Evolutionary conservation across 1,140 invertebrate species (phyloP), one percentile per base, ranked within the genome.

Genomic region (Caenorhabditis latens): DNA sequence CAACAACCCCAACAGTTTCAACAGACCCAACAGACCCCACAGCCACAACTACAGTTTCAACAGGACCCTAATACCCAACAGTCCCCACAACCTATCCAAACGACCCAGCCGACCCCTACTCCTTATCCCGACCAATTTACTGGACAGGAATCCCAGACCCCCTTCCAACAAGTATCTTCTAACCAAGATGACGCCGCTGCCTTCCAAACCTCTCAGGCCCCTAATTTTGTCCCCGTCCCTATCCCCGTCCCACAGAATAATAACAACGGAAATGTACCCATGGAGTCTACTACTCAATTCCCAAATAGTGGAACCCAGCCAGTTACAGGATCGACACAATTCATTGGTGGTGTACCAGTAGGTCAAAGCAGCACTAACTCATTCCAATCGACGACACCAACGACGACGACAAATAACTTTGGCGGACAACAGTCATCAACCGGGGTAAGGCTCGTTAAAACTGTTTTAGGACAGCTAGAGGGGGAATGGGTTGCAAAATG

Each of bases 321-420:
- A 79, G 46, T 79, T 79, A 42, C 71, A 79, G 71, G 46, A 50
- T 71, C 65, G 11, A 46, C 42, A 46, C 65, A 43, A 46, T 71
- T 71, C 65, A 46, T 32, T 43, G 43, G 42, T 19, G 42, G 71
- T 50, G 13, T 48, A 0, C 71, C 50, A 50, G 71, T 11, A 32
- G 32, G 32, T 32, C 32, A 32, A 32, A 32, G 42, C 65, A 71
- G 63, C 63, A 65, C 63, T 48, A 71, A 79, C 46, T 21, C 46
- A 79, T 79, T 50, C 71, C 71, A 79, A 79, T 79, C 71, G 71
- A 79, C 71, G 21, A 79, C 71, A 50, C 71, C 71, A 79, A 79
- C 46, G 21, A 79, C 71, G 46, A 79, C 46, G 5, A 50, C 5
- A 6, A 79, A 79, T n/a, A 71, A 71, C 42, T 46, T 46, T n/a